Evolutionary conservation across 1,140 invertebrate species (phyloP).

Genomic region (Contarinia nasturtii): DNA sequence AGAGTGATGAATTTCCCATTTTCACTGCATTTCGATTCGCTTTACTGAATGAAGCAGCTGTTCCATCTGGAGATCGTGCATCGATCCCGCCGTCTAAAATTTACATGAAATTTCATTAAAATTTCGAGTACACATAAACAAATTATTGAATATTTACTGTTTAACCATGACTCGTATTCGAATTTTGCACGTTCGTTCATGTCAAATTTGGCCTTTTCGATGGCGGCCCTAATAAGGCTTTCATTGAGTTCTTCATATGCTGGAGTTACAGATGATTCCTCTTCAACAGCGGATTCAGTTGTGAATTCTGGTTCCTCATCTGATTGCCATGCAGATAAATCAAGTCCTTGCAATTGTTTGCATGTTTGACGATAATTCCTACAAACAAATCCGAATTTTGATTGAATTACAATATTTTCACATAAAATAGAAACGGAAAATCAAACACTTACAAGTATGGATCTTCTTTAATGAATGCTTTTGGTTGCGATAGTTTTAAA

Average conservation of each 20-base stretch:
- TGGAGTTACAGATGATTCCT: constrained; percentile 12
- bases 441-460: constrained; percentile 52
- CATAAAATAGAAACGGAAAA: no score
- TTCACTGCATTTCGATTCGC: constrained; percentile 63
- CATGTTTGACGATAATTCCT: constrained; percentile 66
- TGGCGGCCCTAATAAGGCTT: constrained; percentile 34
- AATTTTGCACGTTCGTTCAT: constrained; percentile 47
- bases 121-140: background rate
- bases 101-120: constrained; percentile 1
- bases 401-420: background rate
- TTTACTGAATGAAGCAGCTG: constrained; percentile 71
- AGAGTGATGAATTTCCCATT: constrained; percentile 69
- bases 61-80: constrained; percentile 67
- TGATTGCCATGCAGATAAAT: constrained; percentile 24
- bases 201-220: constrained; percentile 54
- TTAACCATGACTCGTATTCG: constrained; percentile 53
- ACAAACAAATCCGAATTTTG: background rate
- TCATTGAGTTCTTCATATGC: constrained; percentile 24
- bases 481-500: constrained; percentile 47
- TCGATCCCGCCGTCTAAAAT: constrained; percentile 50
- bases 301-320: constrained; percentile 10
- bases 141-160: constrained; percentile 12
- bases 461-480: constrained; percentile 75
- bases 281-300: constrained; percentile 14
- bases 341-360: constrained; percentile 41